These are phyloP conservation scores for Cheirogaleus major DNA, from an alignment of 2,797 vertebrate species.

Conservation along the genomic window DNA sequence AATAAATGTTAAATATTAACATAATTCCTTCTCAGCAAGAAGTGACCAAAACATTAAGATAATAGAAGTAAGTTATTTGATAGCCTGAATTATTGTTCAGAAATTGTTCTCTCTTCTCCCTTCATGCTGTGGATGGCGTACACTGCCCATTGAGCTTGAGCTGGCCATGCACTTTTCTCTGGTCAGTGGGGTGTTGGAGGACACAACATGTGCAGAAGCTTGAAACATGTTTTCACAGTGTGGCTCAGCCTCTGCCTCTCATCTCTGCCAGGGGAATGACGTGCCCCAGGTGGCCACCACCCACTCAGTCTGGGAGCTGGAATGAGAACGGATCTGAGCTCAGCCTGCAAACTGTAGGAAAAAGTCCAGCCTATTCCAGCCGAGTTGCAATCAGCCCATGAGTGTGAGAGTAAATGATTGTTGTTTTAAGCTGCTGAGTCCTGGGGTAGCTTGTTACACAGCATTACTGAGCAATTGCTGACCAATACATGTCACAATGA, in stretches of 20 bases:
- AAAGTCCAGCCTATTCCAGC: neutral
- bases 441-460: neutral
- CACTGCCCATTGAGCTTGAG: rapidly evolving
- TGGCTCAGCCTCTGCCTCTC: neutral
- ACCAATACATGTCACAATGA: neutral
- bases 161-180: rapidly evolving
- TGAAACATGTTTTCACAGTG: rapidly evolving
- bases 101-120: neutral
- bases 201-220: neutral
- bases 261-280: neutral
- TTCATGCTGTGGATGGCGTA: neutral
- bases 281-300: too few relatives aligned
- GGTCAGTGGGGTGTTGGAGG: neutral
- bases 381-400: rapidly evolving
- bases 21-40: neutral
- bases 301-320: neutral
- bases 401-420: neutral
- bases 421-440: neutral
- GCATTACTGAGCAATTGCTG: neutral
- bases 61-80: neutral
- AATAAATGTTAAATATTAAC: too few relatives aligned
- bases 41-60: neutral
- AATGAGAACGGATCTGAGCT: neutral
- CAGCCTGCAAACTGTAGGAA: neutral
- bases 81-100: too few relatives aligned